Conservation (phyloP, 2,797 vertebrate genomes). For the Chelidonichthys spinosus region DNA sequence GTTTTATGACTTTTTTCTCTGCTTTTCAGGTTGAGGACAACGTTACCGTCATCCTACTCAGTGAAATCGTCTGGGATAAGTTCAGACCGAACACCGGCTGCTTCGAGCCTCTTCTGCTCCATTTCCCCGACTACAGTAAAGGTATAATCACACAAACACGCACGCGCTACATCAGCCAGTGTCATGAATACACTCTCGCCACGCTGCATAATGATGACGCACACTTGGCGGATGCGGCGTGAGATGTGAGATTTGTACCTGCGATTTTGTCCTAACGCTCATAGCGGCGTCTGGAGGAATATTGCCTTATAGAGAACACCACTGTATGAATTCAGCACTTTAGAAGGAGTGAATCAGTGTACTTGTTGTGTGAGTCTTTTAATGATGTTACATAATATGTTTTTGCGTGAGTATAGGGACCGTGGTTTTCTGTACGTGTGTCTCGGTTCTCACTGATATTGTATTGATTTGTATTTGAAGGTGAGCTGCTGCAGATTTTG, state of each 20-base stretch:
- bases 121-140: conserved; percentile 98
- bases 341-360: not conserved
- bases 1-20: too few relatives aligned
- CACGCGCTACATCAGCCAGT: conserved; percentile 7
- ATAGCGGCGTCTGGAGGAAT: conserved; percentile 15
- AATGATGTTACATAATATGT: not conserved
- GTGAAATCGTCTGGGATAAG: conserved; percentile 96
- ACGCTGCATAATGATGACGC: conserved; percentile 19
- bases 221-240: conserved; percentile 14
- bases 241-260: conserved; percentile 63
- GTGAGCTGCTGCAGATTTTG: conserved; percentile 93
- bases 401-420: not conserved
- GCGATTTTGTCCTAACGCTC: conserved; percentile 58
- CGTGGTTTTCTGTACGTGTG: not conserved
- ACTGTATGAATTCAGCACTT: conserved; percentile 43
- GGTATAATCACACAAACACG: conserved; percentile 78
- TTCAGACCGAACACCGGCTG: conserved; percentile 94
- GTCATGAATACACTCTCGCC: conserved; percentile 15
- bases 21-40: conserved; percentile 91
- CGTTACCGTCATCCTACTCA: conserved; percentile 92
- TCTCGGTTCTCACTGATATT: not conserved
- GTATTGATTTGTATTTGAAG: conserved; percentile 67
- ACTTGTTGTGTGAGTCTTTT: conserved; percentile 2
- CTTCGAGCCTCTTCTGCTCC: conserved; percentile 92
- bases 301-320: conserved; percentile 18